Evolutionary conservation across 2,113 vertebrate species (phyloP), one percentile per base, ranked within the genome.

Genomic region (Casuarius casuarius): DNA sequence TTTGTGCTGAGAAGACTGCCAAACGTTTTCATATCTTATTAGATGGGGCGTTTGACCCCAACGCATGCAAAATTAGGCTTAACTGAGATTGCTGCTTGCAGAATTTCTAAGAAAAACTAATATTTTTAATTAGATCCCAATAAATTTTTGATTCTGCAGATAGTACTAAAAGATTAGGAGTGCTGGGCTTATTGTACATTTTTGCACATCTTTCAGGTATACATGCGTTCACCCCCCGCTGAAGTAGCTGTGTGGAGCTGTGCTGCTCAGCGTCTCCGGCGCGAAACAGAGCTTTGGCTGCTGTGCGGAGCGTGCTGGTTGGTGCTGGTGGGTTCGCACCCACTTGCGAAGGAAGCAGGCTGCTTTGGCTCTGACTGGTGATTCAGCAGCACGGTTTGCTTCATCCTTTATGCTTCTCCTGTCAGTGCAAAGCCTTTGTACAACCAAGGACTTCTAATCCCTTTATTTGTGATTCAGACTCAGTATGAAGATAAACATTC

Each of bases 381-480:
- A 90, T 58, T 93, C 94, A 90, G n/a, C 70, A 92, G 58, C 78
- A 71, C 46, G 13, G 9, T 31, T 68, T 65, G 48, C 52, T 84
- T 81, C 70, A 72, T 75, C 40, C 61, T 84, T 87, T 68, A 21
- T 74, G 59, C 56, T 67, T 23, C 76, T 91, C 31, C 67, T 90
- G 65, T 72, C 65, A 49, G 29, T 65, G 76, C 13, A 91, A 92
- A 91, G 26, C 67, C 29, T 85, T 80, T 0, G 0, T 63, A 42
- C 28, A 84, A 23, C 17, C 25, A 38, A 81, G n/a, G 83, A 54
- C 16, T 90, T 72, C 83, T 96, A 93, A 96, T 87, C 76, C 68
- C 73, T 75, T 73, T 80, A 80, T 70, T 84, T 92, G 35, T 87
- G 66, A 82, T 82, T 83, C 80, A 66, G 77, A 15, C 44, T 76